These are phyloP conservation scores for Stictocephala bisonia DNA, from an alignment of 2,888 invertebrate genomes.

Conservation along the genomic window DNA sequence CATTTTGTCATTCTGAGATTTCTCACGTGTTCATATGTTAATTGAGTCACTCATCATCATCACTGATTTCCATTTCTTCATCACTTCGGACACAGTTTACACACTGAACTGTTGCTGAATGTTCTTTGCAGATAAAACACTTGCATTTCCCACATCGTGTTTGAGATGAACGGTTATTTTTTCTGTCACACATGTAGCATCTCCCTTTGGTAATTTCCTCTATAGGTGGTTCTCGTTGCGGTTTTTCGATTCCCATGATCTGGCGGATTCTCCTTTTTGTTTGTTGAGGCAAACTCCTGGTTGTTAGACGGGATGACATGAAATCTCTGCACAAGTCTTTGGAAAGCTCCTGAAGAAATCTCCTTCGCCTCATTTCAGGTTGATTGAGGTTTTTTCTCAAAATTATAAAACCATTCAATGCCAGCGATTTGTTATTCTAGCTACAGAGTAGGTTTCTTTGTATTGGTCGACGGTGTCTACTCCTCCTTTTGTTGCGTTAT, in stretches of 20 bases:
- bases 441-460: not conserved
- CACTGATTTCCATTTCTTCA: too few relatives aligned
- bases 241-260: not conserved
- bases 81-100: too few relatives aligned
- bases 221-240: not conserved
- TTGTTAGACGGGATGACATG: not conserved
- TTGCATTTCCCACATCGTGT: not conserved
- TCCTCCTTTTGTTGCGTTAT: slow-evolving; percentile 25
- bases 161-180: not conserved
- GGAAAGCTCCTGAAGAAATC: not conserved
- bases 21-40: too few relatives aligned
- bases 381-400: not conserved
- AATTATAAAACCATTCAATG: slow-evolving; percentile 9
- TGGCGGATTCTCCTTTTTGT: not conserved
- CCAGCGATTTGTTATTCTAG: slow-evolving; percentile 22
- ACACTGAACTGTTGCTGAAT: too few relatives aligned
- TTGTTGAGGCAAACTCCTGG: not conserved
- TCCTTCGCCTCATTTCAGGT: not conserved
- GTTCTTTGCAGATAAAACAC: too few relatives aligned
- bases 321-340: slow-evolving; percentile 9
- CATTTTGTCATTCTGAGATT: too few relatives aligned
- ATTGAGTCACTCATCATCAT: too few relatives aligned
- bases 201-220: not conserved
- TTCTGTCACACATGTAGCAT: not conserved
- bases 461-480: slow-evolving; percentile 22